Evolutionary conservation across 1,140 invertebrate genomes (phyloP), one percentile per base, ranked within the genome.

Genomic region (Phymorhynchus buccinoides): DNA sequence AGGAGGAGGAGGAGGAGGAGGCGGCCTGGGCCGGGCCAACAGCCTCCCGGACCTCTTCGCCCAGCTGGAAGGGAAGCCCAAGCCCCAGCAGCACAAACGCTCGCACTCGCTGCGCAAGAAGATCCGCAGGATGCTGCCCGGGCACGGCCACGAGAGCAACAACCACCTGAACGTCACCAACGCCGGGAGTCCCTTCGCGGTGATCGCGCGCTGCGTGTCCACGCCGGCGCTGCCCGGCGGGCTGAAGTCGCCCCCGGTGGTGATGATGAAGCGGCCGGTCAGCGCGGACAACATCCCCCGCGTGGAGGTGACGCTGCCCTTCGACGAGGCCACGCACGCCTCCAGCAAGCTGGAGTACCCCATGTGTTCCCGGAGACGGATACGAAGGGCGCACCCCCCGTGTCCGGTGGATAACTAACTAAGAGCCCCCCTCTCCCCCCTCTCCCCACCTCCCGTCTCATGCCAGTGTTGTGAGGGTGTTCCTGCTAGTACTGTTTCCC

Each of bases 171-270:
- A 85, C 30, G 73, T 79, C 37, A 81, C 86, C 3, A 80, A 71
- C 32, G 73, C 84, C 22, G 85, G 86, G 37, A 89, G 87, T 78
- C 90, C 90, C 0, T 90, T 91, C 83, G 89, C 89, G 27, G 89
- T 91, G 37, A 89, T 91, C 52, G 90, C 90, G 16, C 85, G 90
- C 3, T 91, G 90, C 82, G 90, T 91, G 12, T 91, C 90, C 1
- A 91, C 90, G 3, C 90, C 90, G 1, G 86, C 88, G 30, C 86
- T 91, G n/a, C 90, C 90, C 1, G 89, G 88, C 37, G 88, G 79
- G 16, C 80, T 88, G 0, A 81, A 90, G 16, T 86, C 87, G 3
- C 86, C 87, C 16, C 83, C 85, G n/a, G 66, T 52, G 41, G n/a
- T n/a, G n/a, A n/a, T 77, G 73, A 77, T 88, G 35, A 89, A 88